Percentiles rank a stretch among this genome's conserved stretches.
These are phyloP conservation scores for Coptodon bakossiorum DNA, from an alignment of 2,113 vertebrate species.

Conservation along the genomic window DNA sequence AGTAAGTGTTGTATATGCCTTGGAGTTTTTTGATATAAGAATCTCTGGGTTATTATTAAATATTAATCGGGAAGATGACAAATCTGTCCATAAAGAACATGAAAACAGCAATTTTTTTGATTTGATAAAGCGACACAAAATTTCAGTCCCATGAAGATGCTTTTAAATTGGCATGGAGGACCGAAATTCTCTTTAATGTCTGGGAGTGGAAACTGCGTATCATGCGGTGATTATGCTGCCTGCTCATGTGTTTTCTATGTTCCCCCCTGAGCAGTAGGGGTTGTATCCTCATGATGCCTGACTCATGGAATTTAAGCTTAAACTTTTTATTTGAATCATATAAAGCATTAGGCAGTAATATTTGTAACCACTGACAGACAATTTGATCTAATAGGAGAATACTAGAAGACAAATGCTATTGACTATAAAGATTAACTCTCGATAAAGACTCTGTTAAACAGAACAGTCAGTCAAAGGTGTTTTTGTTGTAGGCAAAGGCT, in stretches of 20 bases:
- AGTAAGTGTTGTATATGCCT: not conserved
- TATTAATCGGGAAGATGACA: conserved; percentile 48
- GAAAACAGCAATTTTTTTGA: not conserved
- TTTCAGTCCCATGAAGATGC: conserved; percentile 30
- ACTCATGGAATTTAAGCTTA: not conserved
- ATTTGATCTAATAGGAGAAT: not conserved
- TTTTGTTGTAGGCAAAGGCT: not conserved
- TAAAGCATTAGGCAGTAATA: not conserved
- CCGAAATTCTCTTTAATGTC: conserved; percentile 40
- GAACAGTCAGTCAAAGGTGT: not conserved
- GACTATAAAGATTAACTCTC: not conserved
- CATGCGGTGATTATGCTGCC: conserved; percentile 31
- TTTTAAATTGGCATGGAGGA: conserved; percentile 38
- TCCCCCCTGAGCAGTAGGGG: not conserved
- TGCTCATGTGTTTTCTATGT: conserved; percentile 15
- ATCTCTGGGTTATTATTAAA: conserved; percentile 45
- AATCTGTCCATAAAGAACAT: conserved; percentile 41
- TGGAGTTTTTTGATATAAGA: conserved; percentile 25
- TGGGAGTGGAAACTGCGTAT: conserved; percentile 21
- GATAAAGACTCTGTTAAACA: not conserved
- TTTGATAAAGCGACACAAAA: conserved; percentile 20
- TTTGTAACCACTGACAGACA: not conserved
- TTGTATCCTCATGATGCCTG: not conserved
- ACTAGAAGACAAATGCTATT: not conserved
- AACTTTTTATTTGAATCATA: not conserved